Conservation (phyloP, 2,888 invertebrate species). For the Spilarctia lutea region DNA sequence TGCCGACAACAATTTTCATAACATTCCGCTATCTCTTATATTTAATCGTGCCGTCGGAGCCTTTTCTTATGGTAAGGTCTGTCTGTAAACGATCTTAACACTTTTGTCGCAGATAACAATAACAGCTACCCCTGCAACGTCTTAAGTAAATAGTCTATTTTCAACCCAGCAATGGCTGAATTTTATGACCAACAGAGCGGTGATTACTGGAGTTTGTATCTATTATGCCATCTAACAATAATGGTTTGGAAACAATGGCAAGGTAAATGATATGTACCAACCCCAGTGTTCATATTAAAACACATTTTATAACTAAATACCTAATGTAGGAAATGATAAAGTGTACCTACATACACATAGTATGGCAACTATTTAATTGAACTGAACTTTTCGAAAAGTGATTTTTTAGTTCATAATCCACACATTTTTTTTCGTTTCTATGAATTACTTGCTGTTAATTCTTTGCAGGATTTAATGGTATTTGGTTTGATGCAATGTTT, state of each 20-base stretch:
- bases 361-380: background rate
- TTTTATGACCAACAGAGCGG: conserved; percentile 37
- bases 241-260: conserved; percentile 6
- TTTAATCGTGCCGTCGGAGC: conserved; percentile 21
- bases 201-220: conserved; percentile 26
- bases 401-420: background rate
- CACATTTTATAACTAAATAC: background rate
- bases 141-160: conserved; percentile 42
- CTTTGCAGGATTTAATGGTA: background rate
- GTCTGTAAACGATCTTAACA: conserved; percentile 46
- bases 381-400: background rate
- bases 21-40: conserved; percentile 23
- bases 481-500: background rate
- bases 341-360: background rate
- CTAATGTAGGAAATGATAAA: background rate
- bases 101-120: conserved; percentile 45
- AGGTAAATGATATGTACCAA: background rate
- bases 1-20: background rate
- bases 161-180: conserved; percentile 39
- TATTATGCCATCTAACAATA: background rate
- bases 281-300: background rate
- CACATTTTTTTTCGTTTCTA: background rate
- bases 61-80: conserved; percentile 27
- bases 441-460: background rate
- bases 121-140: conserved; percentile 36